Percentiles rank a stretch among this genome's conserved stretches.
These are phyloP conservation scores for Rhynchonycteris naso DNA, from an alignment of 2,797 vertebrate species.

Conservation along the genomic window DNA sequence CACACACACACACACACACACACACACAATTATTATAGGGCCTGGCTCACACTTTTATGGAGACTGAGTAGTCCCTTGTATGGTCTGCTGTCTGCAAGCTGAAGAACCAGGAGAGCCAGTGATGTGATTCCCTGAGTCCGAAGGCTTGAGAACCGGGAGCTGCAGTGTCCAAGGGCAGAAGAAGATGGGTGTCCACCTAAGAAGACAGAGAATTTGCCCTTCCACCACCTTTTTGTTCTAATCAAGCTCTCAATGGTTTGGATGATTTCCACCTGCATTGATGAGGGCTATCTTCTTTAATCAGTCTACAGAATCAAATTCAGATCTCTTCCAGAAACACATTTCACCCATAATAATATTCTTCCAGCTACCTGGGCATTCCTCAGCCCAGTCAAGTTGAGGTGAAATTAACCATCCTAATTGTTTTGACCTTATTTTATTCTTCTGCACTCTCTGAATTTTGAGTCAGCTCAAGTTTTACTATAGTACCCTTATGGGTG, in stretches of 20 bases:
- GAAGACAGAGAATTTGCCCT: too few species aligned
- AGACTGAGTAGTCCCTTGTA: not conserved
- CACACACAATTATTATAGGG: not conserved
- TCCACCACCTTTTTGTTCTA: not conserved
- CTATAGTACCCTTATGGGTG: not conserved
- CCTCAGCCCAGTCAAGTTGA: not conserved
- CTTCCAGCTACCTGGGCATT: not conserved
- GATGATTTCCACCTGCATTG: accelerated
- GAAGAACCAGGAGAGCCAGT: not conserved
- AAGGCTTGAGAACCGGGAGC: not conserved
- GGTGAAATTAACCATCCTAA: not conserved
- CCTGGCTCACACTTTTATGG: too few species aligned
- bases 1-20: too few species aligned
- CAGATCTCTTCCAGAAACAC: not conserved
- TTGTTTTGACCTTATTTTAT: not conserved
- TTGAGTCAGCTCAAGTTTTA: not conserved
- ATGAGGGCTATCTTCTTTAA: not conserved
- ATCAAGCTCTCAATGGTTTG: not conserved
- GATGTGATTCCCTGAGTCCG: not conserved
- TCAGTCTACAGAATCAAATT: not conserved
- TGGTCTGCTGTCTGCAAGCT: not conserved
- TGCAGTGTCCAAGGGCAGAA: not conserved
- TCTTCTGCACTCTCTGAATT: not conserved
- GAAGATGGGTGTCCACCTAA: not conserved
- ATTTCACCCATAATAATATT: not conserved